These are phyloP conservation scores for Scaptomyza flava DNA, from an alignment of 2,888 invertebrate species.

Conservation along the genomic window DNA sequence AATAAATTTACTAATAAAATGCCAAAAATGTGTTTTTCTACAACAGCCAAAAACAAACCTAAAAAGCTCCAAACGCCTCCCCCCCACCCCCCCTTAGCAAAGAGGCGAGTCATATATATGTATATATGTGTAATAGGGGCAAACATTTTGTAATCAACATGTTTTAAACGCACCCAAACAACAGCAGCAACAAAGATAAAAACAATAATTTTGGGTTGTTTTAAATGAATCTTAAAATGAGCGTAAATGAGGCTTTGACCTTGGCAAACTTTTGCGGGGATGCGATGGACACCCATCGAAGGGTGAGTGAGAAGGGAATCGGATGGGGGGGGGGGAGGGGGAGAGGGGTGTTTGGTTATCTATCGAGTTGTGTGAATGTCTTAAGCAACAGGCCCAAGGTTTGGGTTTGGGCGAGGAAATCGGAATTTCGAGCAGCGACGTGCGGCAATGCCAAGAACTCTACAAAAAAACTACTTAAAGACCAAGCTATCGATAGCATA, in stretches of 20 bases:
- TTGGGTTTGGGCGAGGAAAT: conserved; percentile 12
- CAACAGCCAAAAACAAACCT: conserved; percentile 1
- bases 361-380: conserved; percentile 23
- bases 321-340: not conserved
- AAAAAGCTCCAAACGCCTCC: not conserved
- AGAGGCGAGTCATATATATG: conserved; percentile 17
- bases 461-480: too few species aligned
- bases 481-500: too few species aligned
- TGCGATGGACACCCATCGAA: too few species aligned
- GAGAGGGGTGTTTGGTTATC: conserved; percentile 30
- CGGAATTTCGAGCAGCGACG: not conserved
- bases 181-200: conserved; percentile 25
- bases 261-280: conserved; percentile 45
- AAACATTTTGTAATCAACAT: conserved; percentile 72
- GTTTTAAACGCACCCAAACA: conserved; percentile 64
- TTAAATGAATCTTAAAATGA: conserved; percentile 70
- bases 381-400: conserved; percentile 37
- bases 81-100: not conserved
- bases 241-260: conserved; percentile 67
- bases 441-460: conserved; percentile 1
- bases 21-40: conserved; percentile 34
- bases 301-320: too few species aligned
- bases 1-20: conserved; percentile 74
- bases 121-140: conserved; percentile 37
- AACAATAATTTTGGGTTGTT: conserved; percentile 35